A percentile compares a stretch with the other conserved stretches of the same genome.
Evolutionary conservation across 2,888 invertebrate species (phyloP).

Genomic region (Pedicia rivosa): DNA sequence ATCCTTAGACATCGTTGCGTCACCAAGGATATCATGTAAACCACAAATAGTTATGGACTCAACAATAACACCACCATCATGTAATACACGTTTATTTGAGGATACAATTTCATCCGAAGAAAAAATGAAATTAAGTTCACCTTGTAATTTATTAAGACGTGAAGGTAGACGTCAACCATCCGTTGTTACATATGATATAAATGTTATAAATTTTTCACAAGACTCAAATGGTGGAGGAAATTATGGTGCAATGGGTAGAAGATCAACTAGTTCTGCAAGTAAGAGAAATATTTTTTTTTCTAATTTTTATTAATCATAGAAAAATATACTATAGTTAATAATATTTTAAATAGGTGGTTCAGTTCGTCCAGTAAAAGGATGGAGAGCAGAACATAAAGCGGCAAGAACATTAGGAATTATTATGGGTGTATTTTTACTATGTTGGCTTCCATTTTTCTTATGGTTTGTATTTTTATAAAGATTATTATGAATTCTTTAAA

Average conservation of each 20-base stretch:
- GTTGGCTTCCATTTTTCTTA: slow-evolving; percentile 93
- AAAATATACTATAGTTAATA: not conserved
- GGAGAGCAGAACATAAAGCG: slow-evolving; percentile 82
- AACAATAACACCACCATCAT: slow-evolving; percentile 21
- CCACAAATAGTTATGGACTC: slow-evolving; percentile 31
- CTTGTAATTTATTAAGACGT: not conserved
- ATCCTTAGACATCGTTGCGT: slow-evolving; percentile 26
- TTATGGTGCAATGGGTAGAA: slow-evolving; percentile 30
- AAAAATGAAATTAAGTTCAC: not conserved
- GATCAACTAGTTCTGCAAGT: slow-evolving; percentile 31
- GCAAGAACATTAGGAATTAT: slow-evolving; percentile 92
- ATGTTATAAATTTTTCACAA: slow-evolving; percentile 31
- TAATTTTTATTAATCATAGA: not conserved
- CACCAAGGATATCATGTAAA: slow-evolving; percentile 16
- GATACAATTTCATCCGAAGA: no score
- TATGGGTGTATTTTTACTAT: slow-evolving; percentile 87
- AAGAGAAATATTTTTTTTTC: slow-evolving; percentile 15
- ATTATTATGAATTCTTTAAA: not conserved
- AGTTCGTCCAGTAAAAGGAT: slow-evolving; percentile 61
- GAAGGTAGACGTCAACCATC: slow-evolving; percentile 26
- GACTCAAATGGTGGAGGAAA: slow-evolving; percentile 24
- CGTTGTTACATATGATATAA: slow-evolving; percentile 30
- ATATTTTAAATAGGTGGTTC: slow-evolving; percentile 25
- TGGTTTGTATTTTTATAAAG: slow-evolving; percentile 48
- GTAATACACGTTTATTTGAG: no score